Percentiles rank a stretch among this genome's conserved stretches.
phyloP scores from a whole-genome alignment of 2,888 invertebrate species.

The Emmelina monodactyla region DNA sequence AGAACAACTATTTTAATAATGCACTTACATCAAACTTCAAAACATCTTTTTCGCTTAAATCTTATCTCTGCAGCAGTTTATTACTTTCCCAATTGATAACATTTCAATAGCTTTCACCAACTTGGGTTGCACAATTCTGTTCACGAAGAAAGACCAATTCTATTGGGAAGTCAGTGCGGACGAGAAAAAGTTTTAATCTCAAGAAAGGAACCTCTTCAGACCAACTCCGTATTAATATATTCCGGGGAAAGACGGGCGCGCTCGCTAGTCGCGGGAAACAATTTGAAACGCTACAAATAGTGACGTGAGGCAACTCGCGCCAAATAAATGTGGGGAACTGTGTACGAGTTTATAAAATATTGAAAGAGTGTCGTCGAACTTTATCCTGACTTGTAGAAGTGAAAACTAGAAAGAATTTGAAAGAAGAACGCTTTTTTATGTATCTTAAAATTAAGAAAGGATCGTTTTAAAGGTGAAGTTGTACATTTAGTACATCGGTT shows the following conservation, averaged over 20 bases:
- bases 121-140: neutral
- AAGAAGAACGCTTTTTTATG: too few relatives aligned
- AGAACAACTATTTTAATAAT: neutral
- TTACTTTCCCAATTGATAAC: neutral
- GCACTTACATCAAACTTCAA: neutral
- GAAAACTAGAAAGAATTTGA: too few relatives aligned
- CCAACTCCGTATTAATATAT: constrained; percentile 1
- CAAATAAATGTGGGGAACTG: too few relatives aligned
- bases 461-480: too few relatives aligned
- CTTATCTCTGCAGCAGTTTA: neutral
- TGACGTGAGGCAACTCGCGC: too few relatives aligned
- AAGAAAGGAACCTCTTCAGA: neutral
- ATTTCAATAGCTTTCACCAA: neutral
- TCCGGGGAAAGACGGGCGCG: neutral
- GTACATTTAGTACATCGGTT: too few relatives aligned
- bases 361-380: too few relatives aligned
- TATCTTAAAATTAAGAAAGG: too few relatives aligned
- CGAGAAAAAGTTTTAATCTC: constrained; percentile 1
- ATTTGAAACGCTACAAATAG: too few relatives aligned
- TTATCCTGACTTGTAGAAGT: too few relatives aligned
- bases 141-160: neutral
- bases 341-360: too few relatives aligned
- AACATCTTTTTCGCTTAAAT: neutral
- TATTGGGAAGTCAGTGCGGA: neutral
- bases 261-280: too few relatives aligned